Conservation (phyloP, 2,797 vertebrate genomes). For the Oreonectes daqikongensis region DNA sequence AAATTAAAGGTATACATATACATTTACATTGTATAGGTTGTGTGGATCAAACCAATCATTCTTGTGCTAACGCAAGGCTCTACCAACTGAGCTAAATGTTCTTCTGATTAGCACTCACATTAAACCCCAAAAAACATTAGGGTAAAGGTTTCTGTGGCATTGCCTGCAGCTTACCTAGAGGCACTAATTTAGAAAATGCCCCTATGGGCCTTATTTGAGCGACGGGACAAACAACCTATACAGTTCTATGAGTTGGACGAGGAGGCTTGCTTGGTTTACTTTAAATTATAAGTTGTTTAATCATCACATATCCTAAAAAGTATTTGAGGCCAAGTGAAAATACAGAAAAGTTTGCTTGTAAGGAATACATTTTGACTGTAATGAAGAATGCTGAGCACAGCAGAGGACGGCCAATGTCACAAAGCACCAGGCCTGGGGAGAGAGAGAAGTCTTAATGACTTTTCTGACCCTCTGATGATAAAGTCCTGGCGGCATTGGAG, state of each 20-base stretch:
- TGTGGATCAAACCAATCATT: no score
- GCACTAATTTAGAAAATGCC: neutral
- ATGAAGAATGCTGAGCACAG: slow-evolving; percentile 29
- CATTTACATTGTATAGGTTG: no score
- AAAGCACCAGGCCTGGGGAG: slow-evolving; percentile 20
- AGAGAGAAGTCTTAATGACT: slow-evolving; percentile 39
- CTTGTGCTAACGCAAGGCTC: no score
- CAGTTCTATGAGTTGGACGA: neutral
- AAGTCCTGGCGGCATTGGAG: slow-evolving; percentile 6
- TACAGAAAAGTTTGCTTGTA: neutral
- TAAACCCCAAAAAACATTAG: neutral
- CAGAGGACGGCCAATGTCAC: slow-evolving; percentile 31
- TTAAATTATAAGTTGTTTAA: neutral
- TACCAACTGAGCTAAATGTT: neutral
- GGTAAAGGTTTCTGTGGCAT: neutral
- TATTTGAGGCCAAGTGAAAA: slow-evolving; percentile 8
- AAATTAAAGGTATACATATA: no score
- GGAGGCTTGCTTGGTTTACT: neutral
- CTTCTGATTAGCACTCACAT: neutral
- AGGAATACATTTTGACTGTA: slow-evolving; percentile 20
- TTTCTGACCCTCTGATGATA: slow-evolving; percentile 32
- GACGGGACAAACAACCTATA: neutral
- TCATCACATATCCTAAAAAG: neutral
- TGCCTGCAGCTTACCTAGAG: neutral
- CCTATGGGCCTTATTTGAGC: neutral